Evolutionary conservation across 2,797 vertebrate genomes (phyloP).

Genomic region (Catamblyrhynchus diadema): DNA sequence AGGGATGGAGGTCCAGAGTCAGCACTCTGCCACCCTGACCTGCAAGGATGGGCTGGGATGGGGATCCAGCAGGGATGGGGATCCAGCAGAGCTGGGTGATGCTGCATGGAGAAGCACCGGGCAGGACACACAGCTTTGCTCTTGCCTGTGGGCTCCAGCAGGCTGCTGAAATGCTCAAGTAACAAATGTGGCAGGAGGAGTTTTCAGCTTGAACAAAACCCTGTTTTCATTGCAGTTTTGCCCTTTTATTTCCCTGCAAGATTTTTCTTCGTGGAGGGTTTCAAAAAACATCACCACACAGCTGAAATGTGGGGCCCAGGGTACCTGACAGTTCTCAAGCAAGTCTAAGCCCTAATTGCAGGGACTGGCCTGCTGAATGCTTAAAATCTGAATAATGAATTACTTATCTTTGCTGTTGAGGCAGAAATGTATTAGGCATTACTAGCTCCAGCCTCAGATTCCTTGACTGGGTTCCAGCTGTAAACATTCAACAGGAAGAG

Average conservation of each 20-base stretch:
- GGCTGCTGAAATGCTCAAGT: not conserved
- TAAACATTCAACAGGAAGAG: conserved; percentile 65
- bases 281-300: not conserved
- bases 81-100: not conserved
- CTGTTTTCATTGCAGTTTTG: not conserved
- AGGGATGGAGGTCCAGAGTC: not conserved
- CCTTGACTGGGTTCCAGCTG: conserved; percentile 57
- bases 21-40: no score
- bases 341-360: not conserved
- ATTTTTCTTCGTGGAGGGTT: not conserved
- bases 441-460: conserved; percentile 28
- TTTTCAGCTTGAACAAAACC: not conserved
- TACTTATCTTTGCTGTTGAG: conserved; percentile 61
- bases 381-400: conserved; percentile 62
- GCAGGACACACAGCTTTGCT: not conserved
- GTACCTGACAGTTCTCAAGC: conserved; percentile 19
- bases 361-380: conserved; percentile 13
- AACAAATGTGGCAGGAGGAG: not conserved
- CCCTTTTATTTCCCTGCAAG: conserved; percentile 13
- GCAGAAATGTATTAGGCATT: conserved; percentile 43
- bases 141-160: not conserved
- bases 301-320: not conserved
- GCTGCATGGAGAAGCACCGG: not conserved
- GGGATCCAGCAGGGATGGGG: not conserved
- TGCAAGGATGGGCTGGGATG: no score